A percentile compares a stretch with the other conserved stretches of the same genome.
Evolutionary conservation across 2,797 vertebrate species (phyloP).

Genomic region (Sebastes itinus): DNA sequence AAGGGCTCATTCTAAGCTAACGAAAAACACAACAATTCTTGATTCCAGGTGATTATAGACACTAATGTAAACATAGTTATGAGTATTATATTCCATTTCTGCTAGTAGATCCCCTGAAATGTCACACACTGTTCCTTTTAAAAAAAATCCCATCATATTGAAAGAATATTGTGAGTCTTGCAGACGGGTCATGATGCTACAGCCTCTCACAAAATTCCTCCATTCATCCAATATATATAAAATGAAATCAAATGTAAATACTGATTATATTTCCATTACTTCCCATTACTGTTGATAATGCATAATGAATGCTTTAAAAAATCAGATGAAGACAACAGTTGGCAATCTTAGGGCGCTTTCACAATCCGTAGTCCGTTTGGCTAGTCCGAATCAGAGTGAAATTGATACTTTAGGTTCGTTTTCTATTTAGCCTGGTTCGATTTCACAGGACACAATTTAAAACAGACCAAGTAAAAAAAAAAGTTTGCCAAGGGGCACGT

Average conservation of each 20-base stretch:
- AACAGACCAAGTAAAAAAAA: too few relatives aligned
- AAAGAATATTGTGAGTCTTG: background rate
- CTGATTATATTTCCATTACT: background rate
- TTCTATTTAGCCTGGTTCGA: too few relatives aligned
- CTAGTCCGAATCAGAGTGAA: too few relatives aligned
- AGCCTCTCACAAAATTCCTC: background rate
- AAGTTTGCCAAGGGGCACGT: accelerated
- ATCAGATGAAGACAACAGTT: background rate
- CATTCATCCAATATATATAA: background rate
- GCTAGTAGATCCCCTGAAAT: too few relatives aligned
- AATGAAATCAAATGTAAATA: background rate
- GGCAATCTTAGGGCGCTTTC: too few relatives aligned
- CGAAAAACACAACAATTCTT: accelerated
- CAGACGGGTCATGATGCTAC: background rate
- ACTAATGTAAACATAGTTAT: too few relatives aligned
- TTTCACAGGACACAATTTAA: too few relatives aligned
- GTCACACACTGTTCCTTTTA: background rate
- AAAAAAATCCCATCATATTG: background rate
- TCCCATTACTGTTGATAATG: background rate
- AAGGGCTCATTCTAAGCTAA: too few relatives aligned
- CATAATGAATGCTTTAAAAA: background rate
- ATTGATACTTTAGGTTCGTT: too few relatives aligned
- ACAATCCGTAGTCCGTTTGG: too few relatives aligned
- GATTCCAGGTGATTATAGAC: too few relatives aligned
- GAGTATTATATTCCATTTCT: too few relatives aligned